These are phyloP conservation scores for Thereva unica DNA, from an alignment of 2,888 invertebrate species.

Conservation along the genomic window DNA sequence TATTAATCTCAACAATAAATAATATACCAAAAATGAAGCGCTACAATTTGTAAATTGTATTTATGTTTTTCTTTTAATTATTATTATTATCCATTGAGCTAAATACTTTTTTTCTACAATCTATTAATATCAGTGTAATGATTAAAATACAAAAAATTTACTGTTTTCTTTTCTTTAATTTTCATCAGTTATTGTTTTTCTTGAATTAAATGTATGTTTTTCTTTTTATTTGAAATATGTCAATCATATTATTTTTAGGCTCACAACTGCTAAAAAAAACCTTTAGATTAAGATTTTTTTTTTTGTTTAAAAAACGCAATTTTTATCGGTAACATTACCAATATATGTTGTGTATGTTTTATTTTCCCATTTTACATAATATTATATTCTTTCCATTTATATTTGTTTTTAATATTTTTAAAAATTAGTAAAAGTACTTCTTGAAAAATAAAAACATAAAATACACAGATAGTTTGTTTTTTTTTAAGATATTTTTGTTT, in stretches of 20 bases:
- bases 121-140: conserved; percentile 18
- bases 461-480: too few relatives aligned
- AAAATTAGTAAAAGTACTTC: conserved; percentile 4
- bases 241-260: conserved; percentile 15
- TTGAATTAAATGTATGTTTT: conserved; percentile 4
- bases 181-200: conserved; percentile 11
- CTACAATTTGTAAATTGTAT: too few relatives aligned
- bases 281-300: too few relatives aligned
- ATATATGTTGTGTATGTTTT: background rate
- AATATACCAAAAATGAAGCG: too few relatives aligned
- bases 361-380: background rate
- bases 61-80: too few relatives aligned
- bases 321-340: conserved; percentile 5
- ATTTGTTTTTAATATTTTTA: conserved; percentile 9
- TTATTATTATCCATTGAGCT: too few relatives aligned
- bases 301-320: background rate
- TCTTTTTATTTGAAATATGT: conserved; percentile 14
- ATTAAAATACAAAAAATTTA: conserved; percentile 28
- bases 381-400: conserved; percentile 9
- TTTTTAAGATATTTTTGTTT: too few relatives aligned
- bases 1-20: too few relatives aligned
- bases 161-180: too few relatives aligned
- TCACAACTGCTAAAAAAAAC: background rate
- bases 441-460: conserved; percentile 1
- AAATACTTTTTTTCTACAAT: conserved; percentile 6